Evolutionary conservation across 2,888 invertebrate genomes (phyloP).

Genomic region (Habrosyne pyritoides): DNA sequence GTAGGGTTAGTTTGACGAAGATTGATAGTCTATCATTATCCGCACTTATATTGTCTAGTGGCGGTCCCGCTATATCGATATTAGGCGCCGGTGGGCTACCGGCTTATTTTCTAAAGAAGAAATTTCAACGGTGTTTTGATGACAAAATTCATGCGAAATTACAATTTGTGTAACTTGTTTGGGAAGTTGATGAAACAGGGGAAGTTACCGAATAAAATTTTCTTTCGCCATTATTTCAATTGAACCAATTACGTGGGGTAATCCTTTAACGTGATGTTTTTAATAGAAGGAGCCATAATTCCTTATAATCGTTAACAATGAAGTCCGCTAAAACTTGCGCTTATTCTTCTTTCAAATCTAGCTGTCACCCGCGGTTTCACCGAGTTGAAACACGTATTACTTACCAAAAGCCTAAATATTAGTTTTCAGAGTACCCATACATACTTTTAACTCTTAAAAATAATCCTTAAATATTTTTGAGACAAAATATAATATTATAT

Average conservation of each 20-base stretch:
- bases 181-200: background rate
- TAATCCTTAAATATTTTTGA: too few relatives aligned
- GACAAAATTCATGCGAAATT: slow-evolving; percentile 34
- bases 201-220: background rate
- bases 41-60: background rate
- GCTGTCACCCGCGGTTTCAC: too few relatives aligned
- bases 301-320: too few relatives aligned
- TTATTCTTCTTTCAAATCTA: too few relatives aligned
- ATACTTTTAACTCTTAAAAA: too few relatives aligned
- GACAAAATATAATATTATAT: too few relatives aligned
- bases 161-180: slow-evolving; percentile 25
- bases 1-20: background rate
- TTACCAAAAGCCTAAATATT: too few relatives aligned
- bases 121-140: slow-evolving; percentile 25
- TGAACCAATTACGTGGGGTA: background rate
- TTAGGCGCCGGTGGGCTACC: background rate
- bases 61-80: background rate
- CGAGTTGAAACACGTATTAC: too few relatives aligned
- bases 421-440: too few relatives aligned
- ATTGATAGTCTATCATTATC: background rate
- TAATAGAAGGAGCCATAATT: too few relatives aligned
- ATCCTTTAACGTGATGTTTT: background rate
- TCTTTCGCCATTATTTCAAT: background rate
- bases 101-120: background rate
- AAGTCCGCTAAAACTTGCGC: too few relatives aligned